Evolutionary conservation across 2,888 invertebrate species (phyloP), one percentile per base, ranked within the genome.

Genomic region (Autographa pulchrina): DNA sequence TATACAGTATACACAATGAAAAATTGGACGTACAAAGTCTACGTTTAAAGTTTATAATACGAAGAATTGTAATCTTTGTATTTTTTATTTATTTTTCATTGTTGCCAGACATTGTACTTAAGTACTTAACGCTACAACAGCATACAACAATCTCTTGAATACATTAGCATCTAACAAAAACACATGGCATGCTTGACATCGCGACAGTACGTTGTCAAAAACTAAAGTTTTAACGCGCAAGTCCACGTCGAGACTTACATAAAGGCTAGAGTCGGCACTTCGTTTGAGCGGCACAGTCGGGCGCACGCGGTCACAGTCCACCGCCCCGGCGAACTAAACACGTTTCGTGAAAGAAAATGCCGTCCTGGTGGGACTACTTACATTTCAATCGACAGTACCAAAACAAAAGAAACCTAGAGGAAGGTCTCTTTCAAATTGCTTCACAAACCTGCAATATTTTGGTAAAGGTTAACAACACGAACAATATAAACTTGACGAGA

Each of bases 371-470:
- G 96, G 97, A 97, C 88, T 96, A 96, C 86, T 93, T 97, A 71
- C 94, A 94, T 78, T 93, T 96, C 83, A 96, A 95, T 78, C 85
- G 96, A 60, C 93, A 93, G 83, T 96, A 96, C 81, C 92, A 95
- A 69, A 96, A 96, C 82, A 96, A 96, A 82, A 95, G 97, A 66
- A 97, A 97, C 90, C 91, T 98, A 78, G 97, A 97, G 86, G 97
- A 97, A 86, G 98, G 98, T 8, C 94, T 98, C 43, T 97, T 97
- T 88, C 97, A 97, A 95, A 98, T 98, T 80, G 97, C 97, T 6
- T 97, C 97, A 16, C 98, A 98, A 90, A 97, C 98, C 70, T 98
- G 97, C 87, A 97, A 97, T 89, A 97, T 98, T 80, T 93, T 98
- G 75, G 97, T 98, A 70, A 97, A 97, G 96, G 97, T 97, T 79